These are phyloP conservation scores for Ephialtes manifestator DNA, from an alignment of 2,888 invertebrate genomes.

Conservation along the genomic window DNA sequence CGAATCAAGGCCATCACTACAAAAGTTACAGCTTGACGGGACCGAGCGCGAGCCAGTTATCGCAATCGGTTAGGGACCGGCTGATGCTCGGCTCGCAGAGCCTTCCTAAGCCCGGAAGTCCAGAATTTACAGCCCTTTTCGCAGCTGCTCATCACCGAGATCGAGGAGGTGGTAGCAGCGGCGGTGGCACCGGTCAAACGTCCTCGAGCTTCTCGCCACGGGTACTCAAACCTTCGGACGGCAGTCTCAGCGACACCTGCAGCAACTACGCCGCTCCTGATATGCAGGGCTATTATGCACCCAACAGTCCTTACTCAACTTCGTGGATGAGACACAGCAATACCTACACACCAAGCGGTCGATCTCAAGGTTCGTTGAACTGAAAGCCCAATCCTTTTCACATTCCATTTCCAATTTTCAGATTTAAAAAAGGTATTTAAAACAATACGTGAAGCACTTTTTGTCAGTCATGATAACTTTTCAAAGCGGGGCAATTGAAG, in stretches of 20 bases:
- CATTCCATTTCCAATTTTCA: not conserved
- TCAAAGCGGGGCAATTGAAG: too few species aligned
- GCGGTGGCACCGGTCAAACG: conserved; percentile 77
- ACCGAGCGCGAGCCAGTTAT: conserved; percentile 94
- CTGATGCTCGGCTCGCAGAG: conserved; percentile 95
- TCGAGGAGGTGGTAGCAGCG: conserved; percentile 78
- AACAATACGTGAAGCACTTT: too few species aligned
- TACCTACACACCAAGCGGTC: conserved; percentile 85
- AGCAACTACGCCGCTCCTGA: conserved; percentile 91
- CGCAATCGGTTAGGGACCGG: conserved; percentile 94
- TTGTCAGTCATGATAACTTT: too few species aligned
- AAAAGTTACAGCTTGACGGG: conserved; percentile 95
- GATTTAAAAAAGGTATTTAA: too few species aligned
- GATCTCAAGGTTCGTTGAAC: conserved; percentile 80
- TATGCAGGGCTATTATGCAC: conserved; percentile 85
- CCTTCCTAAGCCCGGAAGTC: conserved; percentile 92
- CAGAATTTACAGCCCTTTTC: conserved; percentile 90
- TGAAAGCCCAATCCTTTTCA: not conserved
- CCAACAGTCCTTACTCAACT: conserved; percentile 90
- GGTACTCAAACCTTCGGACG: conserved; percentile 88
- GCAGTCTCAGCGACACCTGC: conserved; percentile 95
- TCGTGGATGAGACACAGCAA: conserved; percentile 93
- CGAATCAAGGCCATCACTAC: conserved; percentile 89
- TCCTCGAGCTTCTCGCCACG: conserved; percentile 83
- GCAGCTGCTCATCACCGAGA: conserved; percentile 85